Conservation (phyloP, 2,888 invertebrate genomes). For the Melanophora roralis region DNA sequence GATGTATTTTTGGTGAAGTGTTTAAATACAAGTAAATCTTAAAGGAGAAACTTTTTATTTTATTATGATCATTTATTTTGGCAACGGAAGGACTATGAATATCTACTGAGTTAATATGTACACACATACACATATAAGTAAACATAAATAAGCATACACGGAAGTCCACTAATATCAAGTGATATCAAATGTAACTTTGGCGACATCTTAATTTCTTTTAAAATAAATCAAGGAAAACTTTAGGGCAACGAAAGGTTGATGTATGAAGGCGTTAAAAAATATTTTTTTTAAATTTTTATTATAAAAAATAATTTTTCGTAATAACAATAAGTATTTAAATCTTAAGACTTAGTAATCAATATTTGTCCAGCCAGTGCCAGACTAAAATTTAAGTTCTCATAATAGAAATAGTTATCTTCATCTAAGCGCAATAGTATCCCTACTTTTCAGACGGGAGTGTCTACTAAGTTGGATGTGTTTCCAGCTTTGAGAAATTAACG, state of each 20-base stretch:
- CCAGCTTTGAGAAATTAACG: no score
- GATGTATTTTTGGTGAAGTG: conserved; percentile 51
- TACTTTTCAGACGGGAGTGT: no score
- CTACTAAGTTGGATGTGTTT: no score
- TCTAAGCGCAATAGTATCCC: no score
- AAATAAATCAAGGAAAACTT: conserved; percentile 69
- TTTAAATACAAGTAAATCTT: conserved; percentile 51
- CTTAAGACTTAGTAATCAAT: no score
- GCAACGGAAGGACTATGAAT: not conserved
- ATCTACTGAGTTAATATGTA: not conserved
- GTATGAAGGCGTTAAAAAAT: not conserved
- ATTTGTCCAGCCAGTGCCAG: no score
- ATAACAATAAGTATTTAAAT: no score
- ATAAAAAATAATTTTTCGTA: no score
- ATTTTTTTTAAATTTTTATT: not conserved
- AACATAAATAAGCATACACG: not conserved
- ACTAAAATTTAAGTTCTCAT: no score
- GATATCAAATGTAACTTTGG: conserved; percentile 69
- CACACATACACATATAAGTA: no score
- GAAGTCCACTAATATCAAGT: conserved; percentile 29
- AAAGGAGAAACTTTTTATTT: conserved; percentile 42
- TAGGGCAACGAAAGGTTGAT: conserved; percentile 35
- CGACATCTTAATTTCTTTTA: conserved; percentile 74
- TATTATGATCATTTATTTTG: conserved; percentile 44
- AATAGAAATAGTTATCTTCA: no score